Conservation (phyloP, 2,888 invertebrate species). For the Sphaerophoria taeniata region DNA sequence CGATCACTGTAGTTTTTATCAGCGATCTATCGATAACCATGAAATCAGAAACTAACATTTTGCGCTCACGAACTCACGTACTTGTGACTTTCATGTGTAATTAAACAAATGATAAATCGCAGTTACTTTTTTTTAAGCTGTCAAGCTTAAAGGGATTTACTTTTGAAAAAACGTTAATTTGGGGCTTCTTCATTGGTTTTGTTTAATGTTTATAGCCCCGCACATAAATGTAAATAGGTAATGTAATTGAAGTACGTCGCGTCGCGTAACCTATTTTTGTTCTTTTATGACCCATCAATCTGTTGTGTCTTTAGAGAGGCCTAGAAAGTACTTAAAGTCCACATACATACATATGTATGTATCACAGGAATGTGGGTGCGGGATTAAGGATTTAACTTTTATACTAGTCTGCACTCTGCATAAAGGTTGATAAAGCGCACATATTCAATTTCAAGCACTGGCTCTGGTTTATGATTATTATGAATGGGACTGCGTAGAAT, state of each 20-base stretch:
- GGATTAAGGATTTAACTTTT: neutral
- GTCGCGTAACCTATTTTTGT: no score
- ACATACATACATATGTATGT: no score
- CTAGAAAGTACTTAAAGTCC: no score
- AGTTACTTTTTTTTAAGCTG: conserved; percentile 9
- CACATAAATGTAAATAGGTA: neutral
- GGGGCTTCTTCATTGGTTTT: neutral
- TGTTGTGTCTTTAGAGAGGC: no score
- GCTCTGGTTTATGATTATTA: conserved; percentile 5
- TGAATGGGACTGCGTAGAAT: neutral
- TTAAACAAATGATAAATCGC: neutral
- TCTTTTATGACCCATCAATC: no score
- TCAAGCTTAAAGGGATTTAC: conserved; percentile 2
- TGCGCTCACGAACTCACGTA: conserved; percentile 30
- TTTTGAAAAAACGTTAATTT: neutral
- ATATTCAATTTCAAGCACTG: neutral
- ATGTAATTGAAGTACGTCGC: conserved; percentile 18
- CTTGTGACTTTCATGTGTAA: neutral
- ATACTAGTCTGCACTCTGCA: neutral
- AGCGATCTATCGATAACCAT: conserved; percentile 51
- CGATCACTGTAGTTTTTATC: conserved; percentile 40
- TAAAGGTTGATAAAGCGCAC: neutral
- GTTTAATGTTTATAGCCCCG: neutral
- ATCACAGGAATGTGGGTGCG: no score
- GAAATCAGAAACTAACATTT: conserved; percentile 4